Evolutionary conservation across 1,140 invertebrate genomes (phyloP).

Genomic region (Himalopsyche phryganea): DNA sequence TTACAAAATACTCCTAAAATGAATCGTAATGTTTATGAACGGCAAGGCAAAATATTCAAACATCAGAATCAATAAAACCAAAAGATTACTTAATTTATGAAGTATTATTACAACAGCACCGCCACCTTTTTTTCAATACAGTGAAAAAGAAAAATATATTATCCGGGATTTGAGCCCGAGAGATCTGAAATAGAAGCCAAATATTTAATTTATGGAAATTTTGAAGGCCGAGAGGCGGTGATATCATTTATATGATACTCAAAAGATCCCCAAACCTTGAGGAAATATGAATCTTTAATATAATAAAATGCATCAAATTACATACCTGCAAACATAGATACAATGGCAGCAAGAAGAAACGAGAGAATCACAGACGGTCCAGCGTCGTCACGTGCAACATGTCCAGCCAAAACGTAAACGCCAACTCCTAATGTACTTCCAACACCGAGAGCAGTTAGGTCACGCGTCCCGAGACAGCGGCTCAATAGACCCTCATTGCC

Average conservation of each 20-base stretch:
- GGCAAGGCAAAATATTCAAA: too few species aligned
- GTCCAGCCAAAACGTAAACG: conserved; percentile 66
- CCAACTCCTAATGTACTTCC: conserved; percentile 68
- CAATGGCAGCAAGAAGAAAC: conserved; percentile 64
- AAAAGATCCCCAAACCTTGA: too few species aligned
- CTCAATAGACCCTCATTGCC: conserved; percentile 58
- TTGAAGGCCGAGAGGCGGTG: too few species aligned
- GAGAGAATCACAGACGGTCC: conserved; percentile 65
- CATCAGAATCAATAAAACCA: not conserved
- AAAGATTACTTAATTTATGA: not conserved
- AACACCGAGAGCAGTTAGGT: conserved; percentile 69
- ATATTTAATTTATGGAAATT: too few species aligned
- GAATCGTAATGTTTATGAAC: not conserved
- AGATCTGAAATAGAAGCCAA: too few species aligned
- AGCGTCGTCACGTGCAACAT: conserved; percentile 60
- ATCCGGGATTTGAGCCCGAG: too few species aligned
- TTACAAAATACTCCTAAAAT: not conserved
- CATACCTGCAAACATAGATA: conserved; percentile 68
- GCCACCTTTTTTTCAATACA: too few species aligned
- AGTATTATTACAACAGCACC: not conserved
- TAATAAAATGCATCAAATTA: conserved; percentile 24
- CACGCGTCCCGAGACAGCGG: conserved; percentile 73
- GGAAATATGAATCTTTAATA: too few species aligned
- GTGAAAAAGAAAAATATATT: too few species aligned
- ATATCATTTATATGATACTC: too few species aligned